phyloP scores from a whole-genome alignment of 2,113 vertebrate genomes.

The Crotalus tigris region DNA sequence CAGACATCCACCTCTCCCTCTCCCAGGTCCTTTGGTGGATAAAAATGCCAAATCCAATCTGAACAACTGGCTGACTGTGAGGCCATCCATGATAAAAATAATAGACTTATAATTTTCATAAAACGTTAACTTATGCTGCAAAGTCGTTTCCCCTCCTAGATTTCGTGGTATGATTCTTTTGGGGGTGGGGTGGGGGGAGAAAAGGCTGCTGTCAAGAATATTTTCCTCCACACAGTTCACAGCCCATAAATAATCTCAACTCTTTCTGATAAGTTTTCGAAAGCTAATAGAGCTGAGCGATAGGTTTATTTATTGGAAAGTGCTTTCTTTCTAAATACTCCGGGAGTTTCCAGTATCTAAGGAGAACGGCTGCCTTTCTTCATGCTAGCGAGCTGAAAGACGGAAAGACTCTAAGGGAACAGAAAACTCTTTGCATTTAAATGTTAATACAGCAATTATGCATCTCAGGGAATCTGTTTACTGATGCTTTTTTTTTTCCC shows the following conservation, averaged over 20 bases:
- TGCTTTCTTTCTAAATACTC: background rate
- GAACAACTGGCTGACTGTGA: too few species aligned
- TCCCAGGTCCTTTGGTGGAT: too few species aligned
- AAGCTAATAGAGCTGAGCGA: background rate
- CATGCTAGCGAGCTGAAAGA: constrained; percentile 18
- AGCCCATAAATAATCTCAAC: constrained; percentile 15
- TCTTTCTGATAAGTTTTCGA: constrained; percentile 4
- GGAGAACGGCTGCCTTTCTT: background rate
- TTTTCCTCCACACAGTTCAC: background rate
- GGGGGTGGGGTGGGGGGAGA: background rate
- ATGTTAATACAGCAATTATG: constrained; percentile 42
- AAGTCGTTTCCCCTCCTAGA: background rate
- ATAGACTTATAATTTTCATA: background rate
- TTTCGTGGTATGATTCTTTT: background rate
- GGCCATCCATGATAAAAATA: too few species aligned
- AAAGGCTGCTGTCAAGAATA: background rate
- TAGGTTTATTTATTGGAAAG: constrained; percentile 32
- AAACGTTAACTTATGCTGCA: background rate
- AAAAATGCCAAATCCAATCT: too few species aligned
- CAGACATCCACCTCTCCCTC: too few species aligned
- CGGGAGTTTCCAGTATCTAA: background rate
- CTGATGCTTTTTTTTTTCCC: background rate
- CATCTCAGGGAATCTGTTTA: constrained; percentile 19
- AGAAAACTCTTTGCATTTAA: constrained; percentile 42
- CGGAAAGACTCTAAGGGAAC: constrained; percentile 31